These are phyloP conservation scores for Lasioglossum baleicum DNA, from an alignment of 1,140 invertebrate genomes.

Conservation along the genomic window DNA sequence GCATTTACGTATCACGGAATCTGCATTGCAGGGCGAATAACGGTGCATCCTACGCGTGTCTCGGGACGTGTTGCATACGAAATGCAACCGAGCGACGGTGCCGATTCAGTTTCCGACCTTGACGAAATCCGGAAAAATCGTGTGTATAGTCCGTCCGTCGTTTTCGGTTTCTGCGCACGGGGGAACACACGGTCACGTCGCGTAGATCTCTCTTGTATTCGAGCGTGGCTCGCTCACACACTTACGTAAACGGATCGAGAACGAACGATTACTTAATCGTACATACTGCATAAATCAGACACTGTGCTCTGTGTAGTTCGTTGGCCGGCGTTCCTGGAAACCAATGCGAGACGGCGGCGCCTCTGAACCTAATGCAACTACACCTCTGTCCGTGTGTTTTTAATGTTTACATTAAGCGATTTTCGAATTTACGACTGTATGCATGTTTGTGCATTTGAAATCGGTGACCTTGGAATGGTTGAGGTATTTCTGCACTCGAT, in stretches of 20 bases:
- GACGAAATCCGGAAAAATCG: conserved; percentile 14
- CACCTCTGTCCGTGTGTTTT: too few species aligned
- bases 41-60: conserved; percentile 21
- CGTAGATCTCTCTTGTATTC: too few species aligned
- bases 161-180: not conserved
- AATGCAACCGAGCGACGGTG: not conserved
- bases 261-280: conserved; percentile 35
- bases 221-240: not conserved
- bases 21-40: conserved; percentile 27
- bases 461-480: too few species aligned
- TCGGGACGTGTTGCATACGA: not conserved
- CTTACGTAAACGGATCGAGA: conserved; percentile 28
- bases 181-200: not conserved
- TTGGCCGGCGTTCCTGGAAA: not conserved
- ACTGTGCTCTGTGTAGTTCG: not conserved
- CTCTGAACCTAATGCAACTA: too few species aligned
- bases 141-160: not conserved
- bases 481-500: too few species aligned
- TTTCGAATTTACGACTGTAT: too few species aligned
- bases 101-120: conserved; percentile 13
- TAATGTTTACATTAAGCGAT: too few species aligned
- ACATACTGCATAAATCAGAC: conserved; percentile 18
- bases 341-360: not conserved
- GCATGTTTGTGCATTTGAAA: too few species aligned
- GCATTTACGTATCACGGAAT: conserved; percentile 24